Percentiles rank a stretch among this genome's conserved stretches.
These are phyloP conservation scores for Diorhabda carinulata DNA, from an alignment of 1,140 invertebrate species.

Conservation along the genomic window DNA sequence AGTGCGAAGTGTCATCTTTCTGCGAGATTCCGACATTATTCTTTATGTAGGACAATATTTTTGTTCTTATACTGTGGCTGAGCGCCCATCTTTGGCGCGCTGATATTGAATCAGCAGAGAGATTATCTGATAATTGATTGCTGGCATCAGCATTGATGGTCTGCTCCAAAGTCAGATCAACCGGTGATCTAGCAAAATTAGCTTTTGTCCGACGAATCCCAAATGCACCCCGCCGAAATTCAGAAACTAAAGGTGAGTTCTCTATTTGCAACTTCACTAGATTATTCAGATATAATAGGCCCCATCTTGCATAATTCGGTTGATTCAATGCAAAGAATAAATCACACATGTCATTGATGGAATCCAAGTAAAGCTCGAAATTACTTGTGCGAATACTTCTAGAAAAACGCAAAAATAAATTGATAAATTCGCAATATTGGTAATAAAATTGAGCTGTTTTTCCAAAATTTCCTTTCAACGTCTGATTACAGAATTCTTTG, in stretches of 20 bases:
- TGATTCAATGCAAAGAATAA: constrained; percentile 40
- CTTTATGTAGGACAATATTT: constrained; percentile 28
- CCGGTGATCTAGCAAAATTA: constrained; percentile 13
- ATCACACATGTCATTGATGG: constrained; percentile 31
- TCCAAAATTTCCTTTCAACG: constrained; percentile 26
- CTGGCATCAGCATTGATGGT: constrained; percentile 29
- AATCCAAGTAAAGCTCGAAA: constrained; percentile 35
- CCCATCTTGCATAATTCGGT: constrained; percentile 37
- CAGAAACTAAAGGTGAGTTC: constrained; percentile 22
- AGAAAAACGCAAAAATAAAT: constrained; percentile 28
- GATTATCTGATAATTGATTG: constrained; percentile 20
- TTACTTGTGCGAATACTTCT: constrained; percentile 36
- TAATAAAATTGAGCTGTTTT: constrained; percentile 35
- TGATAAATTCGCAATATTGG: constrained; percentile 24
- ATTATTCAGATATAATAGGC: constrained; percentile 28
- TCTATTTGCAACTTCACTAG: constrained; percentile 18
- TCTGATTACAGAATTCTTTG: constrained; percentile 24
- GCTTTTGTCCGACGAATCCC: constrained; percentile 21
- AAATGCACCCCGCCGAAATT: constrained; percentile 28
- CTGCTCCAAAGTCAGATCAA: constrained; percentile 27
- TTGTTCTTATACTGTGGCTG: constrained; percentile 24
- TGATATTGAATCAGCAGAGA: constrained; percentile 28
- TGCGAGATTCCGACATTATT: constrained; percentile 21
- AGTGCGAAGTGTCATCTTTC: constrained; percentile 34
- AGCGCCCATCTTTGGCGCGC: constrained; percentile 22